A percentile compares a stretch with the other conserved stretches of the same genome.
Conservation (phyloP, 2,797 vertebrate genomes). For the Cheracebus regulus region DNA sequence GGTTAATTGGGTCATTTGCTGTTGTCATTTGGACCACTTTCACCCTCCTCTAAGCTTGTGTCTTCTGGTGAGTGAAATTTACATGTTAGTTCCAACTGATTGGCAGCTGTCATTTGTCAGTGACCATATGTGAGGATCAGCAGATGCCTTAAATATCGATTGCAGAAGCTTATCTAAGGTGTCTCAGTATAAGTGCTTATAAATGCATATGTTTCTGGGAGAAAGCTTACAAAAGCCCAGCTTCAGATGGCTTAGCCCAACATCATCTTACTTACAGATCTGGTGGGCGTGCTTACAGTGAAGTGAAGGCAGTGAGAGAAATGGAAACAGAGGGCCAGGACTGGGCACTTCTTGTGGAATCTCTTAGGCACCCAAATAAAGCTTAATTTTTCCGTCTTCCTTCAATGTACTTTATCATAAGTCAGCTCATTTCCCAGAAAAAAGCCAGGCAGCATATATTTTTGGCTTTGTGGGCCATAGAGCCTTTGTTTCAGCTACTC, state of each 20-base stretch:
- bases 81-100: not conserved
- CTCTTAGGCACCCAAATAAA: not conserved
- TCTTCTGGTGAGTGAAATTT: not conserved
- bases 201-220: not conserved
- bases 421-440: not conserved
- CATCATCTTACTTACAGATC: not conserved
- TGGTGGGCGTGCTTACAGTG: fast-evolving
- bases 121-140: not conserved
- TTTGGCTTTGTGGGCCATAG: not conserved
- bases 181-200: not conserved
- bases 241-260: not conserved
- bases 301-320: not conserved
- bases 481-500: not conserved
- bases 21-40: not conserved
- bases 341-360: not conserved
- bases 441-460: not conserved
- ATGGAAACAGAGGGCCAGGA: not conserved
- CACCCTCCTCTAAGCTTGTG: not conserved
- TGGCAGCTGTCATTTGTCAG: not conserved
- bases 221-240: not conserved
- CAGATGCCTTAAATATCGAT: not conserved
- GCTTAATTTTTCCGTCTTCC: not conserved
- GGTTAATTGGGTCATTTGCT: not conserved
- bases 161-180: not conserved
- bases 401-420: not conserved